Percentiles rank a stretch among this genome's conserved stretches.
Conservation (phyloP, 2,888 invertebrate genomes). For the Ichneumoninae sp. region DNA sequence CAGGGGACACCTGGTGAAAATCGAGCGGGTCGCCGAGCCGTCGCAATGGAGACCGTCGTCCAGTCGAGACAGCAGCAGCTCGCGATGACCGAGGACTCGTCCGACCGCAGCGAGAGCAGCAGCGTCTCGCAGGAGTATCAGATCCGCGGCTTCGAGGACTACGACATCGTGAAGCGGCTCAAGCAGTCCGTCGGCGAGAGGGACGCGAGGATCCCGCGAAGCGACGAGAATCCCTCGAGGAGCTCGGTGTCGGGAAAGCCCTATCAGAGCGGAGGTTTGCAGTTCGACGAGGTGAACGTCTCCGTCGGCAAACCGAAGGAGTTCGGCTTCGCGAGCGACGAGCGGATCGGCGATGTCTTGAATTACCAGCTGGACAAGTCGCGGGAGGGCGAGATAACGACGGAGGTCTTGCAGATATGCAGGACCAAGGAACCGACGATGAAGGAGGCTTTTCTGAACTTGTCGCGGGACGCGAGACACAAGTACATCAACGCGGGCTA, state of each 20-base stretch:
- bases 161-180: slow-evolving; percentile 75
- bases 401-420: slow-evolving; percentile 68
- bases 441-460: slow-evolving; percentile 75
- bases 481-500: slow-evolving; percentile 69
- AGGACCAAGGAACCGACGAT: slow-evolving; percentile 72
- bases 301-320: slow-evolving; percentile 73
- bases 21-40: neutral
- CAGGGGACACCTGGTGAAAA: neutral
- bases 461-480: slow-evolving; percentile 68
- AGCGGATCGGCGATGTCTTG: slow-evolving; percentile 64
- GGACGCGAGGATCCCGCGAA: slow-evolving; percentile 4
- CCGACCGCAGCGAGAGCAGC: slow-evolving; percentile 75
- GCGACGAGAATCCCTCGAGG: slow-evolving; percentile 64
- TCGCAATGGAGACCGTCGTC: slow-evolving; percentile 75
- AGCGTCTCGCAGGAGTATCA: slow-evolving; percentile 76
- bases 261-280: slow-evolving; percentile 44
- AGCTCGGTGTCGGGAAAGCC: slow-evolving; percentile 57
- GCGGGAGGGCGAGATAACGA: slow-evolving; percentile 63
- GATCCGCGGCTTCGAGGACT: slow-evolving; percentile 76
- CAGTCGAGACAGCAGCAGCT: slow-evolving; percentile 71
- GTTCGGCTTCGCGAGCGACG: slow-evolving; percentile 60
- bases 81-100: slow-evolving; percentile 73
- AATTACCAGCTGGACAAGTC: slow-evolving; percentile 72
- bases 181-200: slow-evolving; percentile 73
- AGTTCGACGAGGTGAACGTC: slow-evolving; percentile 72